Conservation (phyloP, 2,113 vertebrate species). For the Bos indicus region DNA sequence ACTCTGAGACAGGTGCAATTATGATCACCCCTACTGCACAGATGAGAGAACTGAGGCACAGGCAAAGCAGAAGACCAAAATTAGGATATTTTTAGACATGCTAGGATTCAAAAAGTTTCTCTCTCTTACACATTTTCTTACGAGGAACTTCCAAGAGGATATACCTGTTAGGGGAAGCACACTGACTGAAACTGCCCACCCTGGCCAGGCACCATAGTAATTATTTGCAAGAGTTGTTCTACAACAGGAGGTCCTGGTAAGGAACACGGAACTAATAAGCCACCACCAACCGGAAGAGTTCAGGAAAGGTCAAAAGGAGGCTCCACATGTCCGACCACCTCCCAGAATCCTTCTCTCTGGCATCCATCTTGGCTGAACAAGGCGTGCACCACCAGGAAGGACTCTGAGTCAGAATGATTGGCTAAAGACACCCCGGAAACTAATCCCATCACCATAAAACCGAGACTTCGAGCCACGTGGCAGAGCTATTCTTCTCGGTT, state of each 20-base stretch:
- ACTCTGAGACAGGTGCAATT: not conserved
- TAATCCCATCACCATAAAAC: not conserved
- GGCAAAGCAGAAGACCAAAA: not conserved
- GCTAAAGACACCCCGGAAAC: not conserved
- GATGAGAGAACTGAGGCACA: not conserved
- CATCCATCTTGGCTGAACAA: not conserved
- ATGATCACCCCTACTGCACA: not conserved
- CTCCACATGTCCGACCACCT: not conserved
- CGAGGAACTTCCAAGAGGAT: not conserved
- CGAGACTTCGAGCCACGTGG: accelerated
- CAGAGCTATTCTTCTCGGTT: not conserved
- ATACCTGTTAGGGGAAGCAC: not conserved
- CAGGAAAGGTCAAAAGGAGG: not conserved
- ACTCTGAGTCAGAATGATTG: not conserved
- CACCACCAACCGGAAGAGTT: not conserved
- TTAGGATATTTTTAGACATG: not conserved
- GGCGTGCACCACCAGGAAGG: not conserved
- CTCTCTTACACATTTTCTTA: not conserved
- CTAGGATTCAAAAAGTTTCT: not conserved
- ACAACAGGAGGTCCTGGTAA: not conserved
- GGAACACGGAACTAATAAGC: not conserved
- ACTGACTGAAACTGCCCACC: not conserved
- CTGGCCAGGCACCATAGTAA: not conserved
- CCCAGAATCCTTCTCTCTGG: not conserved
- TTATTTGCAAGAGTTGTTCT: not conserved